Base-by-base conservation (phyloP, 1,140 invertebrate species). In the Paraescarpia echinospica region DNA sequence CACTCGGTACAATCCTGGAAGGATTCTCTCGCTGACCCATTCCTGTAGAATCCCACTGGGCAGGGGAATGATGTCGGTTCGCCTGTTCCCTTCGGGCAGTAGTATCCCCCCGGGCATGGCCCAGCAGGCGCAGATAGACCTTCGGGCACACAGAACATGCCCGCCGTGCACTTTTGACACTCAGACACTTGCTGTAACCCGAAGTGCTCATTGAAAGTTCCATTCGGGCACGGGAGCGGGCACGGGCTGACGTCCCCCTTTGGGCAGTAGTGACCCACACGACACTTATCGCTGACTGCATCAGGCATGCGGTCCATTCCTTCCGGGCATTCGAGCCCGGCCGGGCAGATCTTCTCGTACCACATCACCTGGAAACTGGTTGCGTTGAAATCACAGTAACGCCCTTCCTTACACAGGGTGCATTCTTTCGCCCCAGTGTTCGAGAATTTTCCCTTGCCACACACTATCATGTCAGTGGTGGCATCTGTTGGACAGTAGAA, bases 1-100 rank as follows among this genome's bases (percentile, higher is more conserved):
- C 95, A 96, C 92, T 95, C 95, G 31, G 95, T 94, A 93, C 95
- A 96, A 90, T 96, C 95, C 35, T 95, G 94, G 93, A 95, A 96
- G 31, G 95, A 95, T 93, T 95, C 95, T 35, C 93, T 94, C 12
- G 95, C 95, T 33, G 95, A 95, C 33, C 94, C 94, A 91, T 96
- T 95, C 35, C 95, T 93, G 94, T 95, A 95, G 92, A 95, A 96
- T 34, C 95, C 95, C 91, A 95, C 95, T 14, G 95, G 95, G 93
- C 95, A 96, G 1, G 95, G 95, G 93, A 92, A 95, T 9, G 94
- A 92, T 77, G 94, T 89, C 31, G 93, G 35, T 34, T 92, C 93
- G 12, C 93, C 95, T 34, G 95, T 95, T 34, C 95, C 95, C 41
- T 94, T 92, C 18, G 95, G 95, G 88, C 95, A 95, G 92, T 95